These are phyloP conservation scores for Strix uralensis DNA, from an alignment of 2,113 vertebrate genomes.

Conservation along the genomic window DNA sequence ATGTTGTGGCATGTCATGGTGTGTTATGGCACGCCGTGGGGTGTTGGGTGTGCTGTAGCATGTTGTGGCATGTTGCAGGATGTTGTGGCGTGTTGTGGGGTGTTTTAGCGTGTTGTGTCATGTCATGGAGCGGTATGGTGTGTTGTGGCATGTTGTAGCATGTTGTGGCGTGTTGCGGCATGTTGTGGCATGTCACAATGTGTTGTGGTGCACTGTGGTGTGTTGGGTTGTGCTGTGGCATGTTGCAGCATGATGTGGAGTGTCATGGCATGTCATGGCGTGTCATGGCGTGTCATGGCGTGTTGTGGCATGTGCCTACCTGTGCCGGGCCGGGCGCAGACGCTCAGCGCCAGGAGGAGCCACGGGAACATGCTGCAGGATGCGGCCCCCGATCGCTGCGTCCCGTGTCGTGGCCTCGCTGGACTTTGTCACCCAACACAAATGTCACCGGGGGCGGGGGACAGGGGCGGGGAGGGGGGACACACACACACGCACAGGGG, in stretches of 20 bases:
- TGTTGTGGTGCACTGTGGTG: too few relatives aligned
- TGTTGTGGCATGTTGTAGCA: too few relatives aligned
- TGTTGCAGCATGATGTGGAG: too few relatives aligned
- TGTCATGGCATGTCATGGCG: background rate
- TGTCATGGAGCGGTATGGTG: fast-evolving
- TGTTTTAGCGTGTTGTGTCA: fast-evolving
- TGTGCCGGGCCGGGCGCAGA: background rate
- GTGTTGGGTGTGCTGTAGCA: fast-evolving
- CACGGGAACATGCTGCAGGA: background rate
- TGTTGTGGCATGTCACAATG: too few relatives aligned
- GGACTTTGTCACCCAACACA: background rate
- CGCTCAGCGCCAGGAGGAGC: background rate
- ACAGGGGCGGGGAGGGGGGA: too few relatives aligned
- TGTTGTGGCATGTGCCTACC: background rate
- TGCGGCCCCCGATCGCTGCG: background rate
- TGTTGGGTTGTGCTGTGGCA: too few relatives aligned
- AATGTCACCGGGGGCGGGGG: background rate
- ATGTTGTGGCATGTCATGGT: background rate
- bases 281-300: fast-evolving
- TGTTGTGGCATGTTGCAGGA: fast-evolving
- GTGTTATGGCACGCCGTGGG: background rate
- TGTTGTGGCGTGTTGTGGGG: fast-evolving
- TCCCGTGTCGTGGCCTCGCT: background rate
- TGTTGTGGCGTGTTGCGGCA: too few relatives aligned
- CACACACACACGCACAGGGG: background rate